These are phyloP conservation scores for Pilophorus perplexus DNA, from an alignment of 2,888 invertebrate species.

Conservation along the genomic window DNA sequence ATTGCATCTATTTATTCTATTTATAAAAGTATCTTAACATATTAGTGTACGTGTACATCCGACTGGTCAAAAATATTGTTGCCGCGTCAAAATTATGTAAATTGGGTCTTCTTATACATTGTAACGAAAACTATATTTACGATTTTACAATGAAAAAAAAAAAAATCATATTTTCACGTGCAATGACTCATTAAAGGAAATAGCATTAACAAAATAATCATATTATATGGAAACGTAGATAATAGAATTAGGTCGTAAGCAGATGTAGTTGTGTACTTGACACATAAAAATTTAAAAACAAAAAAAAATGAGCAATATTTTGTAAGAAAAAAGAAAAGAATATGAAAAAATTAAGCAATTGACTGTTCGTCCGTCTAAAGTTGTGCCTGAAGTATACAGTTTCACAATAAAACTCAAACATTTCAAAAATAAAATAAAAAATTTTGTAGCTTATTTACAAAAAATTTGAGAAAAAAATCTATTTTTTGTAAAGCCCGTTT, in stretches of 20 bases:
- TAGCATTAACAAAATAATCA: neutral
- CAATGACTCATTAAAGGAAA: conserved; percentile 28
- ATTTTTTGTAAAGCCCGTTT: conserved; percentile 41
- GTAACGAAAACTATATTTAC: neutral
- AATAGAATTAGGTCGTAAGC: conserved; percentile 14
- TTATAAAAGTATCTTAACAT: too few species aligned
- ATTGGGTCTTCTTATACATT: conserved; percentile 19
- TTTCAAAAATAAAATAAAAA: conserved; percentile 26
- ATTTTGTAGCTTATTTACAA: conserved; percentile 15
- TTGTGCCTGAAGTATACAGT: conserved; percentile 40
- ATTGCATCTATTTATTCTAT: too few species aligned
- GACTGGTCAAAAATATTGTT: too few species aligned
- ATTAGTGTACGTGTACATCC: too few species aligned
- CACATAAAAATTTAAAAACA: conserved; percentile 16
- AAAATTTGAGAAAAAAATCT: conserved; percentile 17
- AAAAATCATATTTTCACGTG: conserved; percentile 34
- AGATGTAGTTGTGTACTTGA: conserved; percentile 21
- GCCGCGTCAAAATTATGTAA: neutral
- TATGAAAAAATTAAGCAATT: conserved; percentile 31
- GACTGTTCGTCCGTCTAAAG: conserved; percentile 40
- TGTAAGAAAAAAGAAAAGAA: conserved; percentile 28
- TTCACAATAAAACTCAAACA: conserved; percentile 40
- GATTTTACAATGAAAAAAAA: neutral
- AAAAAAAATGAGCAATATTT: conserved; percentile 35
- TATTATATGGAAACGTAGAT: conserved; percentile 22